Base-by-base conservation (phyloP, 2,888 invertebrate genomes). In the Zele albiditarsus region DNA sequence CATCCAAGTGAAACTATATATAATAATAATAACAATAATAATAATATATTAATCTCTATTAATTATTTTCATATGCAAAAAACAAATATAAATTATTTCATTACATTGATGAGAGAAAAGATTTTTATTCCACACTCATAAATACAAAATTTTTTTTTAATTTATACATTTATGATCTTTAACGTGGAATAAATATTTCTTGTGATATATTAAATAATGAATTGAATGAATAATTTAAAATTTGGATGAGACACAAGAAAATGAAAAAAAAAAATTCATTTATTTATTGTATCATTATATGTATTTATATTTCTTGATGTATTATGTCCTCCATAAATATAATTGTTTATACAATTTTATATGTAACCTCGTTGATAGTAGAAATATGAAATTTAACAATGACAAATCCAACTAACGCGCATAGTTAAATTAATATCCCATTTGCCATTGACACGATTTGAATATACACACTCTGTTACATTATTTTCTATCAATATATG, bases 231-330 rank as follows among this genome's bases (percentile, higher is more conserved):
- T 5, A 31, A 5, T 31, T 31, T 6, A 65, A 65, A 33, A 20
- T 28, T 28, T 65, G 16, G 10, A 53, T 23, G n/a, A 8, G n/a
- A n/a, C n/a, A n/a, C n/a, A n/a, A n/a, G n/a, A 6, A 27, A 38
- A 62, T 62, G 20, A 65, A 70, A 62, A 49, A 74, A 71, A 70
- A 71, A 62, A 65, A 65, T 49, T 67, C 33, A 58, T 31, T 60
- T 12, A 8, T 8, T 38, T 12, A 38, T 31, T 8, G 4, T 1
- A 8, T 38, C 12, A 6, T 38, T 12, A 8, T 12, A 8, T 38
- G 2, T 8, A 38, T 38, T 38, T 8, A 38, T 38, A 4, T 38
- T 12, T 12, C 12, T 12, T 38, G 5, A 38, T 38, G 12, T 2
- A 12, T 38, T 12, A 16, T 20, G 63, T 33, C 63, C 33, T 63